Evolutionary conservation across 2,888 invertebrate genomes (phyloP).

Genomic region (Slavum lentiscoides): DNA sequence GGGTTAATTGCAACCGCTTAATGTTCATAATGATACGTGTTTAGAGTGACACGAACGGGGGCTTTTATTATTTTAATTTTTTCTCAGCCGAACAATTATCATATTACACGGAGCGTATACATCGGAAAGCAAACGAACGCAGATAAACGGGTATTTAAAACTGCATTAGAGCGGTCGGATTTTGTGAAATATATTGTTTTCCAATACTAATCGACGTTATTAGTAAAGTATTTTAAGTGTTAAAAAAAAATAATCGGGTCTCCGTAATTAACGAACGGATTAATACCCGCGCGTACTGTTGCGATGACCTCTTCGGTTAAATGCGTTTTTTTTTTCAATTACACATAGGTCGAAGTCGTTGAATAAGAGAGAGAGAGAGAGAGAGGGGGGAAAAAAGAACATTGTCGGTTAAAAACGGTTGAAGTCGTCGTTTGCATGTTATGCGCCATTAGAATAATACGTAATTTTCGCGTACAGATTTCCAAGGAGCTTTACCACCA

Average conservation of each 20-base stretch:
- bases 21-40: neutral
- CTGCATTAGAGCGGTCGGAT: neutral
- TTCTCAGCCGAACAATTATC: neutral
- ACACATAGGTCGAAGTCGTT: neutral
- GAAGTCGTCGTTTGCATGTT: neutral
- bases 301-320: neutral
- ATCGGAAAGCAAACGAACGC: neutral
- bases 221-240: too few species aligned
- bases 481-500: constrained; percentile 17
- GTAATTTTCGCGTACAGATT: neutral
- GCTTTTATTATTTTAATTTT: neutral
- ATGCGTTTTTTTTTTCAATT: constrained; percentile 6
- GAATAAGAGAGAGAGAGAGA: neutral
- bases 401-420: neutral
- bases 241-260: neutral
- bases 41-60: neutral
- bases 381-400: neutral
- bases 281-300: too few species aligned
- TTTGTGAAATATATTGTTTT: neutral
- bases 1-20: neutral
- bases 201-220: neutral
- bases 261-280: neutral
- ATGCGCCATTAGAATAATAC: too few species aligned
- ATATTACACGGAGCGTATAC: too few species aligned
- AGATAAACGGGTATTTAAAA: neutral